phyloP scores from a whole-genome alignment of 2,113 vertebrate species.

The Geothlypis trichas region DNA sequence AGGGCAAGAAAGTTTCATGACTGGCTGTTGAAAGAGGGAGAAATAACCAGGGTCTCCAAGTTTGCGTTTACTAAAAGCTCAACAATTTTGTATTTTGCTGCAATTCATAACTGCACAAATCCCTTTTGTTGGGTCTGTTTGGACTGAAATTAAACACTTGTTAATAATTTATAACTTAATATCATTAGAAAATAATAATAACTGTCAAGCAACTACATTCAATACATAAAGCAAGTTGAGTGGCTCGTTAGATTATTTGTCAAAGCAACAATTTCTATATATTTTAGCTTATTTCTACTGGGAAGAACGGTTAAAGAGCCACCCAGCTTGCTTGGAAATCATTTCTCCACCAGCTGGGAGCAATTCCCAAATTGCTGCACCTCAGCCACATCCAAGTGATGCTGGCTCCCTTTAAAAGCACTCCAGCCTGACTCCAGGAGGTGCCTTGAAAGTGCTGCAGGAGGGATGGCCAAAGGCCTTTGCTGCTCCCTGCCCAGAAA shows the following conservation, averaged over 20 bases:
- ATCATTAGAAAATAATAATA: conserved; percentile 72
- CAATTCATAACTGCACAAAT: conserved; percentile 63
- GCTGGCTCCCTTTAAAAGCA: conserved; percentile 19
- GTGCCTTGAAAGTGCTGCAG: background rate
- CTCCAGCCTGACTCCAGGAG: background rate
- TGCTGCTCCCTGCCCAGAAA: background rate
- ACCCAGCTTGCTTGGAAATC: conserved; percentile 38
- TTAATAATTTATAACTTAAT: conserved; percentile 78
- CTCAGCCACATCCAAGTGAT: conserved; percentile 9
- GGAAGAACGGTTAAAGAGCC: conserved; percentile 34
- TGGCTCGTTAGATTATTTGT: conserved; percentile 63
- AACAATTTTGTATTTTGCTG: conserved; percentile 73
- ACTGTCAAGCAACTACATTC: conserved; percentile 65
- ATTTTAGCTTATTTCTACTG: conserved; percentile 40
- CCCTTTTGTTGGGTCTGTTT: conserved; percentile 72
- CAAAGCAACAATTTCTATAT: conserved; percentile 43
- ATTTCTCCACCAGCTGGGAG: conserved; percentile 36
- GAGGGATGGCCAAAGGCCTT: background rate
- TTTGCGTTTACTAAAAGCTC: conserved; percentile 66
- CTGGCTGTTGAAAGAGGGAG: conserved; percentile 78
- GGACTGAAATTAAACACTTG: conserved; percentile 77
- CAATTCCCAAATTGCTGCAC: conserved; percentile 46
- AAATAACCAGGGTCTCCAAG: conserved; percentile 74
- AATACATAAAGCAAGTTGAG: conserved; percentile 63
- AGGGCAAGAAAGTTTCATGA: conserved; percentile 86